These are phyloP conservation scores for Squalus acanthias DNA, from an alignment of 2,797 vertebrate genomes.

Conservation along the genomic window DNA sequence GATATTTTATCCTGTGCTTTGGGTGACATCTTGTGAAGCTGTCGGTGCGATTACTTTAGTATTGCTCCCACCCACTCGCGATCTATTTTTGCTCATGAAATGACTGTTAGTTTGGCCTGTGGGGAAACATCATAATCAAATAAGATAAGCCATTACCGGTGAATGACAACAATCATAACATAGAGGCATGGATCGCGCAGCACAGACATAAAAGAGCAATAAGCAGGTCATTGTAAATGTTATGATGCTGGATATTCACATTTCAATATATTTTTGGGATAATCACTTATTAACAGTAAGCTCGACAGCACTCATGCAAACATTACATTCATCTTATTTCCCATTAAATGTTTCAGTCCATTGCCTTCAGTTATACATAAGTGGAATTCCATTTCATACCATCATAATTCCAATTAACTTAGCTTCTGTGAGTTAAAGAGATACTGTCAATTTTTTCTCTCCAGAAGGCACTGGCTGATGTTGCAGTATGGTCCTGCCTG, in stretches of 20 bases:
- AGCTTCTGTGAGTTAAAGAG: neutral
- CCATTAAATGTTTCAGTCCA: neutral
- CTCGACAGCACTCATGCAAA: neutral
- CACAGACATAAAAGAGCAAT: neutral
- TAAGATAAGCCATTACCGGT: neutral
- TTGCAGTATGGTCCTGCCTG: too few species aligned
- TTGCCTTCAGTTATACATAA: neutral
- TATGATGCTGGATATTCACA: neutral
- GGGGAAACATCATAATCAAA: slow-evolving; percentile 1
- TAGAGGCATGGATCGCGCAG: neutral
- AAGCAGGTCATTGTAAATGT: neutral
- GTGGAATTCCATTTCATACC: neutral
- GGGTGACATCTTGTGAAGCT: neutral
- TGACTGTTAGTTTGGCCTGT: slow-evolving; percentile 3
- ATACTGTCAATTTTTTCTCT: neutral
- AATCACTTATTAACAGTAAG: neutral
- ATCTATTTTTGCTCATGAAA: neutral
- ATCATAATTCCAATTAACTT: neutral
- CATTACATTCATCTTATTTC: neutral
- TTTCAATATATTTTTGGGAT: neutral
- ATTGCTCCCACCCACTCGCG: neutral
- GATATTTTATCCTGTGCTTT: neutral
- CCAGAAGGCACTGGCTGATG: neutral
- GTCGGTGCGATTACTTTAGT: neutral
- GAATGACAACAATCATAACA: neutral